phyloP scores from a whole-genome alignment of 1,140 invertebrate species.

The Zeugodacus cucurbitae region DNA sequence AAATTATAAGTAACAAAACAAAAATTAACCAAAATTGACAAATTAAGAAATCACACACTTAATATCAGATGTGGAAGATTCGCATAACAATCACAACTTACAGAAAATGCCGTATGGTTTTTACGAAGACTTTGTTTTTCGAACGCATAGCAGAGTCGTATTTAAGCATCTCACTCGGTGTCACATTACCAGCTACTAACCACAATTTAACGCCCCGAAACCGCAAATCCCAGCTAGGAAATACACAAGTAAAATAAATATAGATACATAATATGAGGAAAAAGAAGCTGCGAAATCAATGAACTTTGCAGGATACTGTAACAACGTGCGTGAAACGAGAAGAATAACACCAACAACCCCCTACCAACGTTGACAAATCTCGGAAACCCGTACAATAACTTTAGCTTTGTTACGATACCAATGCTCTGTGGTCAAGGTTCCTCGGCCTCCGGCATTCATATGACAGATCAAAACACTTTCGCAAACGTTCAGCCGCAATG shows the following conservation, averaged over 20 bases:
- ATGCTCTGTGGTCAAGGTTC: neutral
- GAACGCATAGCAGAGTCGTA: too few species aligned
- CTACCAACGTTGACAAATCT: neutral
- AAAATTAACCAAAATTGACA: too few species aligned
- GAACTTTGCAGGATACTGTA: neutral
- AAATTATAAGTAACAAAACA: too few species aligned
- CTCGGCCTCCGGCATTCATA: neutral
- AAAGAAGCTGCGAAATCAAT: neutral
- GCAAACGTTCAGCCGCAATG: neutral
- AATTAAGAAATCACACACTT: too few species aligned
- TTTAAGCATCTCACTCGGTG: neutral
- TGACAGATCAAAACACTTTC: neutral
- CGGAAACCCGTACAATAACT: neutral
- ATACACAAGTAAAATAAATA: neutral
- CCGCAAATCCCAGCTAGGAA: neutral
- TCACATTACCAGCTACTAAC: conserved; percentile 28
- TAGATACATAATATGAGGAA: neutral
- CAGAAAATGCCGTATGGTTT: too few species aligned
- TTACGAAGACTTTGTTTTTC: too few species aligned
- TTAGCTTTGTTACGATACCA: neutral
- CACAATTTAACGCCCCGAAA: conserved; percentile 14
- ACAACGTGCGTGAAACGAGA: neutral
- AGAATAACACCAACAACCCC: neutral
- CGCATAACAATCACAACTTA: too few species aligned
- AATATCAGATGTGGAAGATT: too few species aligned